These are phyloP conservation scores for Hydrochoerus hydrochaeris DNA, from an alignment of 2,113 vertebrate genomes.

Conservation along the genomic window DNA sequence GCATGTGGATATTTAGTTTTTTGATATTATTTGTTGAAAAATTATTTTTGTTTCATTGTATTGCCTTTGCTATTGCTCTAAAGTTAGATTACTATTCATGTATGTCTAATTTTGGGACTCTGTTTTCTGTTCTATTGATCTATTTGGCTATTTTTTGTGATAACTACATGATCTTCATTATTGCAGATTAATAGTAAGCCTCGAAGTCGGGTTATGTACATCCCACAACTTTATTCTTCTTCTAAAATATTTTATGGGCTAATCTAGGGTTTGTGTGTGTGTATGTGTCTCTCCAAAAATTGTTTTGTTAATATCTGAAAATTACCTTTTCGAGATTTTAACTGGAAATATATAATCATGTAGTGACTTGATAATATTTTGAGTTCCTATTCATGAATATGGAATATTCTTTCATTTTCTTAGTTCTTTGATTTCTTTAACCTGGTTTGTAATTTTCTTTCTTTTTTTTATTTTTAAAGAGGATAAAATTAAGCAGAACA, in stretches of 20 bases:
- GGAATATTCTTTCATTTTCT: background rate
- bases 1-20: background rate
- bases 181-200: background rate
- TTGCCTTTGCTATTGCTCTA: background rate
- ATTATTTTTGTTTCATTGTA: background rate
- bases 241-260: background rate
- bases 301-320: background rate
- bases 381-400: background rate
- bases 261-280: background rate
- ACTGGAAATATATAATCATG: background rate
- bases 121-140: background rate
- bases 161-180: background rate
- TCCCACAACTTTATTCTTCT: background rate
- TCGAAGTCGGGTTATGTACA: background rate
- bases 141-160: background rate
- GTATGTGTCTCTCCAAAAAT: background rate
- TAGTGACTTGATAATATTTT: background rate
- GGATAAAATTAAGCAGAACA: too few species aligned
- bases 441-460: background rate
- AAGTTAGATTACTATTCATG: background rate
- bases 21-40: background rate
- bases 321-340: background rate
- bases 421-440: background rate
- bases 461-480: too few species aligned
- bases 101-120: background rate